A percentile compares a stretch with the other conserved stretches of the same genome.
phyloP scores from a whole-genome alignment of 1,140 invertebrate species.

The Drosophila oshimai region DNA sequence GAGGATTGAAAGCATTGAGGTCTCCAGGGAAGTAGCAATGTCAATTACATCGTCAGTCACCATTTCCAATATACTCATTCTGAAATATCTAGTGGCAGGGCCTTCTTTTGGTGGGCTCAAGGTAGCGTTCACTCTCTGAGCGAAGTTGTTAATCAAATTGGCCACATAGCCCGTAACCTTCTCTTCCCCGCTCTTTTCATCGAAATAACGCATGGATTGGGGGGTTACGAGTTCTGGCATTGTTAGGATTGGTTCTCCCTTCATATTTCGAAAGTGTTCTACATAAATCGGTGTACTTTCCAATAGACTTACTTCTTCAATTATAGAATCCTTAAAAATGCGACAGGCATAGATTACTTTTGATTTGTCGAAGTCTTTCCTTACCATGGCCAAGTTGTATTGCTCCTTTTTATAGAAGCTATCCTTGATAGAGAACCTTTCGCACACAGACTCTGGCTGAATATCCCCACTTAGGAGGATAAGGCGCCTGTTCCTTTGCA shows the following conservation, averaged over 20 bases:
- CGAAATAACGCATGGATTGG: constrained; percentile 23
- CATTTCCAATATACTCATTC: background rate
- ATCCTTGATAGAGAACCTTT: too few relatives aligned
- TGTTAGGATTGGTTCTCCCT: constrained; percentile 15
- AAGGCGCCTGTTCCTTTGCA: too few relatives aligned
- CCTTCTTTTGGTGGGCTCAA: too few relatives aligned
- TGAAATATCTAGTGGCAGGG: too few relatives aligned
- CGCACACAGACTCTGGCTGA: constrained; percentile 18
- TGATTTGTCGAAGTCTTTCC: background rate
- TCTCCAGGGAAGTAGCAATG: background rate
- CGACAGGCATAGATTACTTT: constrained; percentile 24
- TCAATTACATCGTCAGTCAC: constrained; percentile 18
- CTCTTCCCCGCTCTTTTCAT: background rate
- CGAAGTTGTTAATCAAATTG: constrained; percentile 28
- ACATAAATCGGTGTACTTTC: constrained; percentile 7
- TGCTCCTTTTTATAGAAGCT: constrained; percentile 18
- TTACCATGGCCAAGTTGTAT: constrained; percentile 46
- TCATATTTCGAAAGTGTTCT: constrained; percentile 51
- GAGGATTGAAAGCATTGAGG: background rate
- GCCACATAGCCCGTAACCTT: constrained; percentile 40
- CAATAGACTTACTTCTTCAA: background rate
- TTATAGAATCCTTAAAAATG: background rate
- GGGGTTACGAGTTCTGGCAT: constrained; percentile 37
- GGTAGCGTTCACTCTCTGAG: constrained; percentile 31
- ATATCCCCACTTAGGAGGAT: too few relatives aligned